Conservation (phyloP, 2,113 vertebrate genomes). For the Oenanthe oenanthe region DNA sequence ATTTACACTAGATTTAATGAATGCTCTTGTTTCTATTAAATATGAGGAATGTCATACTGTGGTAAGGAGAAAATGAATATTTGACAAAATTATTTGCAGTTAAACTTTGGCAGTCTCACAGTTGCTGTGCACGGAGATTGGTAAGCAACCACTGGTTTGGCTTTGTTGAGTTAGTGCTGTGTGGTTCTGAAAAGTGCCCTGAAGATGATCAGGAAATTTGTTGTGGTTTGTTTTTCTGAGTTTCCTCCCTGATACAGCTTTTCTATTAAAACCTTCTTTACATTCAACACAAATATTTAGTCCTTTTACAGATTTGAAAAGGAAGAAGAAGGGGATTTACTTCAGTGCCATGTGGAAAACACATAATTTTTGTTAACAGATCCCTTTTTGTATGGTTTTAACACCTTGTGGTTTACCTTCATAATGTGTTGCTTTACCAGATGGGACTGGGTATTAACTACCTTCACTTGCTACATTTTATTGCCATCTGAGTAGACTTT, state of each 20-base stretch:
- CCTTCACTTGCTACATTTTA: not conserved
- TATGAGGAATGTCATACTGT: not conserved
- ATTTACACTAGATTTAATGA: not conserved
- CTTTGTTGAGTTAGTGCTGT: constrained; percentile 61
- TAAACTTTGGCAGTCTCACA: constrained; percentile 36
- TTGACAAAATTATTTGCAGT: constrained; percentile 66
- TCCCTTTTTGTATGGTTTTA: not conserved
- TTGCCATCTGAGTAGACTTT: not conserved
- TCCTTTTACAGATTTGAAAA: not conserved
- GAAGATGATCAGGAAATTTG: not conserved
- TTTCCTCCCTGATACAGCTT: constrained; percentile 35
- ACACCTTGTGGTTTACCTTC: not conserved
- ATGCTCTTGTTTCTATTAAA: not conserved
- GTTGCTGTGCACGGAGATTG: not conserved
- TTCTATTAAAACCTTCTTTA: constrained; percentile 59
- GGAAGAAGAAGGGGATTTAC: not conserved
- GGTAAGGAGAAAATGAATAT: constrained; percentile 36
- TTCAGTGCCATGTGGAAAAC: not conserved
- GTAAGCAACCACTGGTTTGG: constrained; percentile 58
- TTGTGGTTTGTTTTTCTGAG: constrained; percentile 41
- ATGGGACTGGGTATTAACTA: not conserved
- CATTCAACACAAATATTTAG: constrained; percentile 15
- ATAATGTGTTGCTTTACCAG: not conserved
- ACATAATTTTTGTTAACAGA: not conserved
- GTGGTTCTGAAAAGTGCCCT: constrained; percentile 20